Conservation (phyloP, 2,797 vertebrate genomes). For the Sternotherus odoratus region DNA sequence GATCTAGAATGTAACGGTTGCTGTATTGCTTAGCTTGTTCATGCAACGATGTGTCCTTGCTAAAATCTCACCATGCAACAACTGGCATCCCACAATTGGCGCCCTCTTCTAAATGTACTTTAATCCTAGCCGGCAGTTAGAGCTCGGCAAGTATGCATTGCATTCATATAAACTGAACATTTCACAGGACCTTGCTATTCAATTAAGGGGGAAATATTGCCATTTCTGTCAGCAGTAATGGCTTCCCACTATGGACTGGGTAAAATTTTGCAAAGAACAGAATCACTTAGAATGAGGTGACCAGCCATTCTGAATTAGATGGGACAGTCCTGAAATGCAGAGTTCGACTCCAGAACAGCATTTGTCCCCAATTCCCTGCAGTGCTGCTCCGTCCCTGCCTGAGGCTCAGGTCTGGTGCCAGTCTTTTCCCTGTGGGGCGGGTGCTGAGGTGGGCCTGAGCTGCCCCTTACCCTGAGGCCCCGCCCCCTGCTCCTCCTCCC, state of each 20-base stretch:
- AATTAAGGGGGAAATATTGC: background rate
- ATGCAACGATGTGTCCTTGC: background rate
- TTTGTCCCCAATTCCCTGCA: background rate
- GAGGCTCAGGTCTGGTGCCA: background rate
- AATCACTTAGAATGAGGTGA: background rate
- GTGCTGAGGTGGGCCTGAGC: too few relatives aligned
- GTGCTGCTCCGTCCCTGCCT: background rate
- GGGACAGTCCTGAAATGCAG: background rate
- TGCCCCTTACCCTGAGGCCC: background rate
- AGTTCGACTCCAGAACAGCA: background rate
- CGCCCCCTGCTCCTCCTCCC: too few relatives aligned
- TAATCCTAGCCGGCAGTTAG: background rate
- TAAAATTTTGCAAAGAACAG: background rate
- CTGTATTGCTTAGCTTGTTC: background rate
- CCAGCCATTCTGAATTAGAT: background rate
- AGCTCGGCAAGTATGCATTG: background rate
- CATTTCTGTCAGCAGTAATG: background rate
- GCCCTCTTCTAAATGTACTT: background rate
- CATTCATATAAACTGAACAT: background rate
- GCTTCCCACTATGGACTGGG: background rate
- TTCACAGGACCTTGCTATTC: background rate
- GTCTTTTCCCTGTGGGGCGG: background rate
- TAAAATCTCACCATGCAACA: background rate
- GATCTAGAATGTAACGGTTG: too few relatives aligned
- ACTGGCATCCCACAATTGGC: background rate